Evolutionary conservation across 2,113 vertebrate species (phyloP).

Genomic region (Petrocephalus zakoni): DNA sequence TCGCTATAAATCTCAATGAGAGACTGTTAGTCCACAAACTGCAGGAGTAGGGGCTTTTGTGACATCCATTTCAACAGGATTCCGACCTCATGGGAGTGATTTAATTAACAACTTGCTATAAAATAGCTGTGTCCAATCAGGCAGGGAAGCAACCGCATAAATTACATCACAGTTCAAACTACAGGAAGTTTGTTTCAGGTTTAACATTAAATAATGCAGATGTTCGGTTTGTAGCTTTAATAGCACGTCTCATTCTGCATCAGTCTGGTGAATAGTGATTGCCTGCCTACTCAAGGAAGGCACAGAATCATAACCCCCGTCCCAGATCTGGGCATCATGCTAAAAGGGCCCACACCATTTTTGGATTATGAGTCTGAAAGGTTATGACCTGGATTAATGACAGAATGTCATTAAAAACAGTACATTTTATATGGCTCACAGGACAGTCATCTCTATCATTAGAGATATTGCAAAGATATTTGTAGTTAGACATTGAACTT

Average conservation of each 20-base stretch:
- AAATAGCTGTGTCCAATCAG: background rate
- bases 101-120: background rate
- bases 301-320: background rate
- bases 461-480: background rate
- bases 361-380: background rate
- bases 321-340: background rate
- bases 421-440: background rate
- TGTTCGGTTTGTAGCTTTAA: background rate
- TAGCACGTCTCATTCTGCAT: background rate
- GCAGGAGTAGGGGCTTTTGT: background rate
- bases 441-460: background rate
- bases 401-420: background rate
- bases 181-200: background rate
- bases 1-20: background rate
- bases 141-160: background rate
- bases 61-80: too few relatives aligned
- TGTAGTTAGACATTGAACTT: background rate
- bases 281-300: background rate
- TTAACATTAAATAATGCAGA: background rate
- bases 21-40: background rate
- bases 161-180: background rate
- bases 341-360: background rate
- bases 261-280: background rate
- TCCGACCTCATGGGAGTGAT: background rate
- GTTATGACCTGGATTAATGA: background rate